Conservation (phyloP, 2,797 vertebrate species). For the Basileuterus tristriatus region DNA sequence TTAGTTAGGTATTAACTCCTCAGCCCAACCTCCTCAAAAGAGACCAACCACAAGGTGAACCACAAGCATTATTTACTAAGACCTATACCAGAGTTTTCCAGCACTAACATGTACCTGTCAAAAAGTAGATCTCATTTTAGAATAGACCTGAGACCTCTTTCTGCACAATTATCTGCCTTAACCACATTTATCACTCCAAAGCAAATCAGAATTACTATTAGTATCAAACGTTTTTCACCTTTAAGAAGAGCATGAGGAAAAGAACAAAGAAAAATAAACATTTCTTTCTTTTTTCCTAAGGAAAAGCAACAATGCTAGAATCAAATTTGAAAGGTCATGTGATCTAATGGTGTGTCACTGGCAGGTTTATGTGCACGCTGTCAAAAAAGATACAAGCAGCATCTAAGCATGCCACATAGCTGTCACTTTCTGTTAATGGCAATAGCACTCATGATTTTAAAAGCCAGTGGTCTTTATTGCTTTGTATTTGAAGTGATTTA, state of each 20-base stretch:
- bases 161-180: constrained; percentile 74
- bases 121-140: constrained; percentile 72
- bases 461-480: constrained; percentile 73
- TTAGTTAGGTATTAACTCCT: not conserved
- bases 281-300: not conserved
- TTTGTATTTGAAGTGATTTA: constrained; percentile 82
- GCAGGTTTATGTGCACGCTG: constrained; percentile 76
- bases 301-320: constrained; percentile 61
- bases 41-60: not conserved
- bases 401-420: constrained; percentile 67
- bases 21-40: not conserved
- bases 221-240: not conserved
- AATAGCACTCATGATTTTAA: constrained; percentile 81
- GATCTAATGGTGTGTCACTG: constrained; percentile 74
- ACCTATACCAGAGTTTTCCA: not conserved
- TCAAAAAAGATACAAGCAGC: constrained; percentile 75
- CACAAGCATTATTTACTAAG: not conserved
- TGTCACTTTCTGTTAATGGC: constrained; percentile 85
- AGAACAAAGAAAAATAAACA: constrained; percentile 11
- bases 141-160: constrained; percentile 77
- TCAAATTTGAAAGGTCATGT: constrained; percentile 72
- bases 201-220: not conserved
- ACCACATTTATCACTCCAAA: constrained; percentile 83
- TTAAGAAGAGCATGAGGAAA: constrained; percentile 10
- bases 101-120: constrained; percentile 74